Evolutionary conservation across 2,797 vertebrate species (phyloP).

Genomic region (Mus minutoides): DNA sequence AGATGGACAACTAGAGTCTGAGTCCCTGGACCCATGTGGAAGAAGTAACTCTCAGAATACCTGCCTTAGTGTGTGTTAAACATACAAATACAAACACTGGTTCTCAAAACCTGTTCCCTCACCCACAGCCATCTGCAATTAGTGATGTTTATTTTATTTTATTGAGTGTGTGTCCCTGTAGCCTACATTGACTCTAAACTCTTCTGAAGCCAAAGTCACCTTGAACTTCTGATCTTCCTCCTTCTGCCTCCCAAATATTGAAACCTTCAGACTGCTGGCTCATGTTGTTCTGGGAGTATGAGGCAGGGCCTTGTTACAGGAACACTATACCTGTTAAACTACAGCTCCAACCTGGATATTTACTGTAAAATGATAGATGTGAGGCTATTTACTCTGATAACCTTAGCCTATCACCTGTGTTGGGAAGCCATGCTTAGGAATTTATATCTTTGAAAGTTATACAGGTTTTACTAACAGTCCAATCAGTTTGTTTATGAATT

Average conservation of each 20-base stretch:
- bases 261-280: neutral
- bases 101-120: neutral
- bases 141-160: neutral
- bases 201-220: neutral
- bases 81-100: neutral
- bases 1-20: neutral
- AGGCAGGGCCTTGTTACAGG: neutral
- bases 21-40: neutral
- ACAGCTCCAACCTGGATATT: too few species aligned
- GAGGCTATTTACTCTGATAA: neutral
- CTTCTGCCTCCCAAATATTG: neutral
- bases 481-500: neutral
- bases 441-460: neutral
- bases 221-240: neutral
- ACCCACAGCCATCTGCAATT: neutral
- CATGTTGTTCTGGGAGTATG: neutral
- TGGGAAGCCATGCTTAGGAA: neutral
- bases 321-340: neutral
- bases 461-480: neutral
- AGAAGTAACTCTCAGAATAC: neutral
- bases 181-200: neutral
- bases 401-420: neutral
- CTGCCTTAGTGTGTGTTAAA: neutral
- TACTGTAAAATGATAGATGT: neutral
- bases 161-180: too few species aligned